A percentile compares a stretch with the other conserved stretches of the same genome.
These are phyloP conservation scores for Spheniscus mendiculus DNA, from an alignment of 2,113 vertebrate species.

Conservation along the genomic window DNA sequence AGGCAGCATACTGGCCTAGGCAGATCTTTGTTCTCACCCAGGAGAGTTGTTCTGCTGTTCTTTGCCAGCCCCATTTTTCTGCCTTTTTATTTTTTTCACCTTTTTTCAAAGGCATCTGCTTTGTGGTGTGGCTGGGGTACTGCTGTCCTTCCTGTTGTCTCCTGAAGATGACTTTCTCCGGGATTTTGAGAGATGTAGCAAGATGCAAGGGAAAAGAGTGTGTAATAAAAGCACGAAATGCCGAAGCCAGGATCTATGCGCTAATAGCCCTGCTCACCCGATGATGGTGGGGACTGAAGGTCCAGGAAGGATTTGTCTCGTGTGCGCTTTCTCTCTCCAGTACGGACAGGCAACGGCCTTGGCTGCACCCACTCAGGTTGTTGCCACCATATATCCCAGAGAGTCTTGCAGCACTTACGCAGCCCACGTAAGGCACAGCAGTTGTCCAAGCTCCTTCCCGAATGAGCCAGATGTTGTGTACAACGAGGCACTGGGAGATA, in stretches of 20 bases:
- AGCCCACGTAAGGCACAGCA: background rate
- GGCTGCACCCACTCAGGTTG: background rate
- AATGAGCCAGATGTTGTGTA: background rate
- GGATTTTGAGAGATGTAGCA: background rate
- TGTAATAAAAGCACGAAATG: background rate
- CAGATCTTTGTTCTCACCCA: fast-evolving
- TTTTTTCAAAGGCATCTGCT: background rate
- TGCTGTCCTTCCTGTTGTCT: background rate
- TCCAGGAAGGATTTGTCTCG: background rate
- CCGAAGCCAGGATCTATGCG: fast-evolving
- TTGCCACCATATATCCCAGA: background rate
- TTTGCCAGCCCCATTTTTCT: background rate
- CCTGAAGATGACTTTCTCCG: background rate
- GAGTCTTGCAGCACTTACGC: background rate
- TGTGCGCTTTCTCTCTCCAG: background rate
- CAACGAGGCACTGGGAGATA: background rate
- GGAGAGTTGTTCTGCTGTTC: background rate
- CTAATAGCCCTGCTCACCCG: background rate
- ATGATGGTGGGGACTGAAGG: background rate
- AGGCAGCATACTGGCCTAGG: background rate
- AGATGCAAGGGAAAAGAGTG: background rate
- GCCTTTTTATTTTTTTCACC: background rate
- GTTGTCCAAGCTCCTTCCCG: background rate
- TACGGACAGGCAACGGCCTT: fast-evolving
- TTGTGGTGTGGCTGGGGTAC: background rate